These are phyloP conservation scores for Dicentrarchus labrax DNA, from an alignment of 2,113 vertebrate species.

Conservation along the genomic window DNA sequence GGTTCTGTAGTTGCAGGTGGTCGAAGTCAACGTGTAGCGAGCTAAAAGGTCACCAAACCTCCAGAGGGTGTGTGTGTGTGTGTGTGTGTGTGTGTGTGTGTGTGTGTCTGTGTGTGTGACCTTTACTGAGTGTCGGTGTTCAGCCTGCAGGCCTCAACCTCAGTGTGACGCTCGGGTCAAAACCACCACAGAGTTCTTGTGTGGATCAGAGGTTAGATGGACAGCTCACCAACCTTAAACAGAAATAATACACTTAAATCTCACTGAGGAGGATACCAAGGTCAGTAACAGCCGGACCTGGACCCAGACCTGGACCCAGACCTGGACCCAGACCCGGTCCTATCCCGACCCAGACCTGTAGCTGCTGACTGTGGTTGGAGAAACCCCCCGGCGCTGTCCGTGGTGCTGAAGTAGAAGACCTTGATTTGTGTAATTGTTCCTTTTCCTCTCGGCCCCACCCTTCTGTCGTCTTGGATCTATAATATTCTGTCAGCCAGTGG, in stretches of 20 bases:
- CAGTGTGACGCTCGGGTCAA: constrained; percentile 45
- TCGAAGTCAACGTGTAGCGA: background rate
- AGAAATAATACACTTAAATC: background rate
- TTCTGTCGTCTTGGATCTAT: no score
- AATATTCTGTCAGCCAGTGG: no score
- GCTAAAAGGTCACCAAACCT: constrained; percentile 56
- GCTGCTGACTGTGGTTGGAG: no score
- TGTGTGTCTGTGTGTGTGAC: constrained; percentile 12
- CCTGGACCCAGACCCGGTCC: no score
- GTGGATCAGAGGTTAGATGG: constrained; percentile 25
- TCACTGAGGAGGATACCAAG: background rate
- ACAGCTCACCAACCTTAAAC: background rate
- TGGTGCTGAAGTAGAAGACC: no score
- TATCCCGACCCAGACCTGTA: no score
- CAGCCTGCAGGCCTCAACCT: constrained; percentile 29
- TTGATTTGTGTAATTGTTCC: no score
- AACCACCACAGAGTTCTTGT: constrained; percentile 16
- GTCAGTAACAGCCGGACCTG: no score
- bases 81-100: constrained; percentile 16
- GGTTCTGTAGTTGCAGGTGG: constrained; percentile 23
- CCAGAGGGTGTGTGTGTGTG: background rate
- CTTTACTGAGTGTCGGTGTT: constrained; percentile 41
- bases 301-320: no score
- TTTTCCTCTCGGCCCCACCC: no score
- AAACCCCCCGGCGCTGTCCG: no score